A percentile compares a stretch with the other conserved stretches of the same genome.
Conservation (phyloP, 1,140 invertebrate genomes). For the Manduca sexta region DNA sequence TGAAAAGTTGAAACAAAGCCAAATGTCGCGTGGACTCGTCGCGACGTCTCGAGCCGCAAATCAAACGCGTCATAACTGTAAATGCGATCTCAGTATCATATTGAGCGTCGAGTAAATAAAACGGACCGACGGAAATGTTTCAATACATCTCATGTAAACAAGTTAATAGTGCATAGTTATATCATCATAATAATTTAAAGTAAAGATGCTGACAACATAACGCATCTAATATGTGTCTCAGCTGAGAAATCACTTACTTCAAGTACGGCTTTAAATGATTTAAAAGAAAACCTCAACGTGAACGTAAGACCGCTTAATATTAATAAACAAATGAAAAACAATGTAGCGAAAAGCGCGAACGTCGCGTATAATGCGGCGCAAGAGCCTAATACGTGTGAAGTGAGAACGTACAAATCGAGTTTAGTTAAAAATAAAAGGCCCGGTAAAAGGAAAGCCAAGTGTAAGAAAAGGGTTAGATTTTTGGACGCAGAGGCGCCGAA, state of each 20-base stretch:
- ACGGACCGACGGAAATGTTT: constrained; percentile 4
- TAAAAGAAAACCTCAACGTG: constrained; percentile 12
- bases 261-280: constrained; percentile 29
- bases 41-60: constrained; percentile 26
- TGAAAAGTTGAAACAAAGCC: constrained; percentile 45
- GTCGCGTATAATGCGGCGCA: constrained; percentile 7
- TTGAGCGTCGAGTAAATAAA: constrained; percentile 32
- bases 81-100: constrained; percentile 29
- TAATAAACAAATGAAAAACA: constrained; percentile 27
- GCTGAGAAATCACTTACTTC: no score
- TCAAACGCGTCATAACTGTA: constrained; percentile 31
- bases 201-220: no score
- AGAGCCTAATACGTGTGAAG: constrained; percentile 16
- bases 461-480: constrained; percentile 56
- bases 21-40: constrained; percentile 37
- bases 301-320: constrained; percentile 23
- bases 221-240: no score
- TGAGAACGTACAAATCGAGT: constrained; percentile 41
- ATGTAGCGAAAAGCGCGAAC: constrained; percentile 23
- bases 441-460: constrained; percentile 24
- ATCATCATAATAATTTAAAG: no score
- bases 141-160: no score
- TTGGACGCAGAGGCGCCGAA: constrained; percentile 29
- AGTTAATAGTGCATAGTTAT: no score
- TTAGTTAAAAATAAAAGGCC: constrained; percentile 39